Evolutionary conservation across 92 coral and sea anemone species (phyloP).

Genomic region (Epizoanthus stellaris): DNA sequence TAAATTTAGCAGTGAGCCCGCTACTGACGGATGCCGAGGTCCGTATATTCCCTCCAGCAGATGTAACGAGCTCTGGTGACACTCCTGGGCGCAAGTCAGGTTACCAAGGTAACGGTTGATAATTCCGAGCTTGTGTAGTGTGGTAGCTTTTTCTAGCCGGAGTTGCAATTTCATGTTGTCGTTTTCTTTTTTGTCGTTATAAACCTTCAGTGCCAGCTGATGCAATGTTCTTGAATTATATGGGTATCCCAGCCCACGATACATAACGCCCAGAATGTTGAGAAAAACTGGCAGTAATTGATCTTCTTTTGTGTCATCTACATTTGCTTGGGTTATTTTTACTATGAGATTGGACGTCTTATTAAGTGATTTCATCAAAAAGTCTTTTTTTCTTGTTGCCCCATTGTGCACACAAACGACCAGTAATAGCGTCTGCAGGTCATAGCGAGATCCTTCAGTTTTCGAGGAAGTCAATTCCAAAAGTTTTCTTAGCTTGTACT

Average conservation of each 20-base stretch:
- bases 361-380: constrained; percentile 49
- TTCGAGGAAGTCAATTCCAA: constrained; percentile 37
- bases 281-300: constrained; percentile 46
- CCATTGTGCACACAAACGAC: constrained; percentile 70
- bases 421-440: constrained; percentile 59
- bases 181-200: not conserved
- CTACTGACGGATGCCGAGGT: constrained; percentile 54
- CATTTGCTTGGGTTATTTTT: not conserved
- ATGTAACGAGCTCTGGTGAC: constrained; percentile 63
- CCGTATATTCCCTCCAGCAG: constrained; percentile 60
- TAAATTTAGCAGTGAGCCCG: constrained; percentile 75
- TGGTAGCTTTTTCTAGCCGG: constrained; percentile 53
- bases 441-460: constrained; percentile 48
- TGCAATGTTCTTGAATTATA: constrained; percentile 72
- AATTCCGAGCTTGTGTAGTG: constrained; percentile 86
- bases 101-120: constrained; percentile 77
- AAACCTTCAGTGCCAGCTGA: constrained; percentile 50
- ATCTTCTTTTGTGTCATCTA: not conserved
- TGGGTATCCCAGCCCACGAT: constrained; percentile 73
- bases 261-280: constrained; percentile 73
- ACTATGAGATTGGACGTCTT: constrained; percentile 38
- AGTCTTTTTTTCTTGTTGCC: constrained; percentile 53
- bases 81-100: constrained; percentile 53
- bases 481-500: constrained; percentile 48
- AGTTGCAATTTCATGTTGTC: not conserved